Evolutionary conservation across 2,888 invertebrate genomes (phyloP).

Genomic region (Cyclophora punctaria): DNA sequence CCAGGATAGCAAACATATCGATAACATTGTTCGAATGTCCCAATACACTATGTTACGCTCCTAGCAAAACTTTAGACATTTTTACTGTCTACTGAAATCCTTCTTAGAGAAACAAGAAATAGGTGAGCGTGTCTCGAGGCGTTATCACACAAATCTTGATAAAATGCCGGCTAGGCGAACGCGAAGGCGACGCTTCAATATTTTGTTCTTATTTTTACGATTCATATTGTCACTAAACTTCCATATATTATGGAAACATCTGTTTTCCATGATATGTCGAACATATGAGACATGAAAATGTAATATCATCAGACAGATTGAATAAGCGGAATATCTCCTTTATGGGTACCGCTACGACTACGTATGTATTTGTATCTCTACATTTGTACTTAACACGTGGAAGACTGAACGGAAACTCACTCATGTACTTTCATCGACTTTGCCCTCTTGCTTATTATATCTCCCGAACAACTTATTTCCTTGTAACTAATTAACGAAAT

Average conservation of each 20-base stretch:
- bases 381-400: too few species aligned
- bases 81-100: conserved; percentile 43
- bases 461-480: too few species aligned
- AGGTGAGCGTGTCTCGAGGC: conserved; percentile 25
- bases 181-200: conserved; percentile 28
- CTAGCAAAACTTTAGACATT: conserved; percentile 50
- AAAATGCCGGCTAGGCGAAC: conserved; percentile 32
- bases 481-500: too few species aligned
- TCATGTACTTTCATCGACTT: too few species aligned
- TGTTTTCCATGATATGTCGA: neutral
- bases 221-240: conserved; percentile 18
- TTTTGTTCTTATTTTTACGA: conserved; percentile 31
- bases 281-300: neutral
- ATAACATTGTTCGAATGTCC: conserved; percentile 37
- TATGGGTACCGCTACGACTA: too few species aligned
- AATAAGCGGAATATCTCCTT: neutral
- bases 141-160: conserved; percentile 43
- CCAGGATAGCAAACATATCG: conserved; percentile 32
- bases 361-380: too few species aligned
- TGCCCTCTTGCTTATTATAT: too few species aligned
- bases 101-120: conserved; percentile 32
- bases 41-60: conserved; percentile 40
- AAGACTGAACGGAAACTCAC: too few species aligned
- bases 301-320: neutral
- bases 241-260: neutral